Conservation (phyloP, 2,797 vertebrate genomes). For the Channallabes apus region DNA sequence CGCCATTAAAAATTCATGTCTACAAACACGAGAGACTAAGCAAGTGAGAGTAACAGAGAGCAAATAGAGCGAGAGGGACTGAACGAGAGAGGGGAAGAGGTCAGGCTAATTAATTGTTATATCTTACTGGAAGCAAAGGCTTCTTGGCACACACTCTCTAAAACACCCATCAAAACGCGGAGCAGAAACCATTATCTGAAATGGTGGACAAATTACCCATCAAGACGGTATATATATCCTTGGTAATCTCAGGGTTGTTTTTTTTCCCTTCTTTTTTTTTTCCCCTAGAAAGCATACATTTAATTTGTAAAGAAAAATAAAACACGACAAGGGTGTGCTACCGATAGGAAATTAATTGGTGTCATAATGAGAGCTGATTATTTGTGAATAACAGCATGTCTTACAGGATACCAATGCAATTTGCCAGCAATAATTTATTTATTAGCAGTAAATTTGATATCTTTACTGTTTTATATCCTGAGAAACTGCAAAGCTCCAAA, state of each 20-base stretch:
- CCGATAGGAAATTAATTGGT: background rate
- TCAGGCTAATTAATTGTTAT: slow-evolving; percentile 47
- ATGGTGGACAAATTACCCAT: slow-evolving; percentile 24
- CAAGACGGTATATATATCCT: background rate
- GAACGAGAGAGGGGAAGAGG: background rate
- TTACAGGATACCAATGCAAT: background rate
- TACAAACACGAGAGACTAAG: slow-evolving; percentile 15
- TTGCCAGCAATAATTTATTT: background rate
- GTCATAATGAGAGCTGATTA: slow-evolving; percentile 14
- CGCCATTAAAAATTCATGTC: slow-evolving; percentile 35
- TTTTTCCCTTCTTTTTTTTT: background rate
- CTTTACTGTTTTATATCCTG: background rate
- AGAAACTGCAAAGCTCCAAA: background rate
- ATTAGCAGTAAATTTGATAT: background rate
- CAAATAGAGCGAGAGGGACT: background rate
- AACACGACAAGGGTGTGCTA: background rate
- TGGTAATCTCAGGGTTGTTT: background rate
- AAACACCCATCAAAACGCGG: slow-evolving; percentile 43
- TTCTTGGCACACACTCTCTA: slow-evolving; percentile 36
- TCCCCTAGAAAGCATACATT: background rate
- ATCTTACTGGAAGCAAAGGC: slow-evolving; percentile 45
- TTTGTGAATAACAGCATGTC: background rate
- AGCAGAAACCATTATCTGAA: slow-evolving; percentile 22
- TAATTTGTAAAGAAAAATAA: background rate
- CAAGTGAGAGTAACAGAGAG: background rate